phyloP scores from a whole-genome alignment of 1,140 invertebrate genomes.

The Rhyzopertha dominica region DNA sequence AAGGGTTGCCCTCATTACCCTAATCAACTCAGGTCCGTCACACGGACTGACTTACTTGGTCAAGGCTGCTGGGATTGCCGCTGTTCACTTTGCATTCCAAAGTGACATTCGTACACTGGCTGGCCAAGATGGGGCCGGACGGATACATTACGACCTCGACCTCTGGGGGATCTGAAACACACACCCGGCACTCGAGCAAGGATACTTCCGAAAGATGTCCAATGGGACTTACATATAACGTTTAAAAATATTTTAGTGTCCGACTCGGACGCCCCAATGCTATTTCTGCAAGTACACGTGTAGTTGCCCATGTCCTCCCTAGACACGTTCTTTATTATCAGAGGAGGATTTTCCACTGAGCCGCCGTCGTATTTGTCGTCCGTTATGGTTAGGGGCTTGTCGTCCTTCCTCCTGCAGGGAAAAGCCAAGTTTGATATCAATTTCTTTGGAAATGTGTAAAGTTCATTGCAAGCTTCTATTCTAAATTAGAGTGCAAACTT shows the following conservation, averaged over 20 bases:
- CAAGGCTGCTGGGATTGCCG: conserved; percentile 62
- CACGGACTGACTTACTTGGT: too few relatives aligned
- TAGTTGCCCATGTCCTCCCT: conserved; percentile 76
- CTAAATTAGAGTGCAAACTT: too few relatives aligned
- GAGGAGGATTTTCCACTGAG: conserved; percentile 62
- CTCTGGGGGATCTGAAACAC: conserved; percentile 62
- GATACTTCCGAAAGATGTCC: background rate
- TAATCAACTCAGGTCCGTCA: too few relatives aligned
- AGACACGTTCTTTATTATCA: conserved; percentile 71
- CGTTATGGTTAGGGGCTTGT: conserved; percentile 58
- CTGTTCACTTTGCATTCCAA: conserved; percentile 70
- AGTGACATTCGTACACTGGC: conserved; percentile 74
- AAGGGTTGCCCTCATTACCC: too few relatives aligned
- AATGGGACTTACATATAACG: conserved; percentile 67
- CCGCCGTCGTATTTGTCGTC: conserved; percentile 70
- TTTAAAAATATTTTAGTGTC: conserved; percentile 64
- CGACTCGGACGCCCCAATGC: conserved; percentile 65
- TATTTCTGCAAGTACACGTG: conserved; percentile 71
- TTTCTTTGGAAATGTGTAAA: background rate
- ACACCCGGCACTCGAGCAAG: too few relatives aligned
- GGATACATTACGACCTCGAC: conserved; percentile 75
- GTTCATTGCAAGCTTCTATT: too few relatives aligned
- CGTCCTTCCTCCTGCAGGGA: conserved; percentile 65
- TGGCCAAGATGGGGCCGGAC: conserved; percentile 67
- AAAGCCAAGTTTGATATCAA: background rate